phyloP scores from a whole-genome alignment of 2,797 vertebrate genomes.

The Glossophaga mutica region DNA sequence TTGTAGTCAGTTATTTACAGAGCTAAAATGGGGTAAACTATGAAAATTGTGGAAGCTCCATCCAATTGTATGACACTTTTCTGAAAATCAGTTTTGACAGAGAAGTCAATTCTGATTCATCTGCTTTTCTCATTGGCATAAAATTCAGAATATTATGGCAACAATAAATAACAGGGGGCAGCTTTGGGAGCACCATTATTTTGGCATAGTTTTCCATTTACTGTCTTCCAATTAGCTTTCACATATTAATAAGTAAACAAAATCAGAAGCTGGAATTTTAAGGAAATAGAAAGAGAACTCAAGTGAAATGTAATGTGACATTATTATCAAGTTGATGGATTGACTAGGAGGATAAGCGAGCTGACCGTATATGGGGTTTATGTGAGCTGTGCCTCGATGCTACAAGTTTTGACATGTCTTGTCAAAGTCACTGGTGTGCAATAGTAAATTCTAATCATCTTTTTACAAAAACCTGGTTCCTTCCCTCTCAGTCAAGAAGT shows the following conservation, averaged over 20 bases:
- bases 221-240: neutral
- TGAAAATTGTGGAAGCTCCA: neutral
- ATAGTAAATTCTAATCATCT: slow-evolving; percentile 40
- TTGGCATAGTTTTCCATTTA: neutral
- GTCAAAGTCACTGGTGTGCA: neutral
- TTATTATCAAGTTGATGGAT: neutral
- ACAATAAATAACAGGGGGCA: neutral
- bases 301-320: neutral
- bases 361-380: neutral
- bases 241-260: neutral
- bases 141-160: neutral
- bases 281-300: neutral
- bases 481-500: neutral
- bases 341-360: neutral
- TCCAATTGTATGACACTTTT: neutral
- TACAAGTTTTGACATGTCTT: neutral
- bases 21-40: neutral
- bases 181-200: neutral
- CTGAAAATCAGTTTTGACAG: neutral
- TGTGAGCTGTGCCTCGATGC: neutral
- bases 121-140: neutral
- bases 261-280: neutral
- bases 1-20: neutral
- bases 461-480: slow-evolving; percentile 38
- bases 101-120: neutral